These are phyloP conservation scores for Hirtodrosophila duncani DNA, from an alignment of 2,888 invertebrate genomes.

Conservation along the genomic window DNA sequence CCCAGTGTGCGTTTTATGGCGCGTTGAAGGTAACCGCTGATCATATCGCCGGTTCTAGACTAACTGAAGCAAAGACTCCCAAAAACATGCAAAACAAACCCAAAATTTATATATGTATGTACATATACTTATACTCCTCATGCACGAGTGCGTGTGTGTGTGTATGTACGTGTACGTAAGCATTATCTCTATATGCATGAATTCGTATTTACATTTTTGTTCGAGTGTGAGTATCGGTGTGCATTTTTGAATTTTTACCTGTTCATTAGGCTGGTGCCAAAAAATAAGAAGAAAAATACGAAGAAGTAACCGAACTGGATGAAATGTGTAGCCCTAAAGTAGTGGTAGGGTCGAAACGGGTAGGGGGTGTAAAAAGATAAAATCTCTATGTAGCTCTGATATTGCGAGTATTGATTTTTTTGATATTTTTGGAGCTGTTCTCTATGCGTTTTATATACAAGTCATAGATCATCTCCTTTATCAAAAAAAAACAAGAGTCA, in stretches of 20 bases:
- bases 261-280: conserved; percentile 44
- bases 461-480: too few species aligned
- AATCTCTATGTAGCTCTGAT: too few species aligned
- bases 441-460: too few species aligned
- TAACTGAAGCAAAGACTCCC: conserved; percentile 40
- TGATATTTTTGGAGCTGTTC: too few species aligned
- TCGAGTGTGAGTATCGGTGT: conserved; percentile 4
- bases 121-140: conserved; percentile 6
- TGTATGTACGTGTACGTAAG: conserved; percentile 7
- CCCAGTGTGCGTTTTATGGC: conserved; percentile 49
- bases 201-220: neutral
- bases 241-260: conserved; percentile 46
- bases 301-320: too few species aligned
- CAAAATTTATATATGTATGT: conserved; percentile 40
- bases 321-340: neutral
- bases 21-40: conserved; percentile 40
- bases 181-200: conserved; percentile 39
- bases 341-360: too few species aligned
- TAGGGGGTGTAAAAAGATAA: too few species aligned
- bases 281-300: neutral
- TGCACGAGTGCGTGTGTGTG: neutral
- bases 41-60: conserved; percentile 43
- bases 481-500: too few species aligned
- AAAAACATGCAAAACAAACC: conserved; percentile 37
- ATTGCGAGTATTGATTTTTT: too few species aligned